phyloP scores from a whole-genome alignment of 2,888 invertebrate genomes.

The Philereme transversata region DNA sequence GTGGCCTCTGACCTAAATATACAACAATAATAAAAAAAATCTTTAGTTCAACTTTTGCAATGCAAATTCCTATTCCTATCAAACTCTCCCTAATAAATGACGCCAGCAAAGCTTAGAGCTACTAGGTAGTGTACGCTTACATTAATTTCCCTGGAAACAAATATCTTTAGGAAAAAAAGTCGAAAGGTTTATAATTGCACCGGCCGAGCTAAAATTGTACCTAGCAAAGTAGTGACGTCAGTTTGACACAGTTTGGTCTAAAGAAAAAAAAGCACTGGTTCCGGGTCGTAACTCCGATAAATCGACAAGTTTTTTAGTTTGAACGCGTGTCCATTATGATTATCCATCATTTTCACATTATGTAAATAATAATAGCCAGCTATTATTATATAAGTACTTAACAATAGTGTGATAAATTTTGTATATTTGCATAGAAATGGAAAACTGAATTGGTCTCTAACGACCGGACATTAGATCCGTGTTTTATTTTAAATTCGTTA shows the following conservation, averaged over 20 bases:
- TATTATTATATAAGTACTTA: conserved; percentile 12
- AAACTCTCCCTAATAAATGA: too few relatives aligned
- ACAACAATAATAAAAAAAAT: too few relatives aligned
- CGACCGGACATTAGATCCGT: neutral
- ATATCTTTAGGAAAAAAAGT: too few relatives aligned
- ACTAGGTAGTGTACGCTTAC: too few relatives aligned
- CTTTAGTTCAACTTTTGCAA: too few relatives aligned
- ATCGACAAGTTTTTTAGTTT: conserved; percentile 20
- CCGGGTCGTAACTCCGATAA: conserved; percentile 16
- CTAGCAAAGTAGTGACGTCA: neutral
- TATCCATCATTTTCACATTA: conserved; percentile 21
- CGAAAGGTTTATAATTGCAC: too few relatives aligned
- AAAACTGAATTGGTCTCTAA: conserved; percentile 6
- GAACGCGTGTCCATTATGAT: conserved; percentile 20
- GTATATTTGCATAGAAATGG: conserved; percentile 28
- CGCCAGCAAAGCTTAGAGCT: too few relatives aligned
- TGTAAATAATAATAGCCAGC: conserved; percentile 24
- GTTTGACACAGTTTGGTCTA: neutral
- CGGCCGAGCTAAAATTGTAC: too few relatives aligned
- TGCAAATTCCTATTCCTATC: too few relatives aligned
- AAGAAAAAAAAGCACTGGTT: conserved; percentile 4
- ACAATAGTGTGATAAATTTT: conserved; percentile 27
- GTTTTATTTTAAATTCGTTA: neutral
- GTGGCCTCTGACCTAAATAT: too few relatives aligned
- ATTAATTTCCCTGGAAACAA: too few relatives aligned